These are phyloP conservation scores for Neocloeon triangulifer DNA, from an alignment of 1,140 invertebrate genomes.

Conservation along the genomic window DNA sequence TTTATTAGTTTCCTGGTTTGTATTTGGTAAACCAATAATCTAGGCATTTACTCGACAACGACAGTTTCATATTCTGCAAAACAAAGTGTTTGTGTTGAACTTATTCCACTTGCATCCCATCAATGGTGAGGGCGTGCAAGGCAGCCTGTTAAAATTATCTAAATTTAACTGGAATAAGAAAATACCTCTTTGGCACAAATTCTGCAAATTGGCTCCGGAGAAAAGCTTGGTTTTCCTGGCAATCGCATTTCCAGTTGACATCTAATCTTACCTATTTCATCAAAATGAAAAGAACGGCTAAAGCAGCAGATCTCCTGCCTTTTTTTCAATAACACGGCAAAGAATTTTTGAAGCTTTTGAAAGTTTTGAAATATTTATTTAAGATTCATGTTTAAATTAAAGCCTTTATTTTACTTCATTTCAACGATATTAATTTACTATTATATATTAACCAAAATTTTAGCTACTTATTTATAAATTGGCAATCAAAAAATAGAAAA, in stretches of 20 bases:
- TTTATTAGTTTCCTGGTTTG: no score
- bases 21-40: slow-evolving; percentile 17
- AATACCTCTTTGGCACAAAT: slow-evolving; percentile 40
- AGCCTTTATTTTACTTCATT: no score
- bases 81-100: slow-evolving; percentile 29
- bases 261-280: slow-evolving; percentile 41
- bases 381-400: no score
- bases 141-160: slow-evolving; percentile 30
- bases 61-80: slow-evolving; percentile 24
- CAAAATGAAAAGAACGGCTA: slow-evolving; percentile 48
- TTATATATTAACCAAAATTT: no score
- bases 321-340: no score
- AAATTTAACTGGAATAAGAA: no score
- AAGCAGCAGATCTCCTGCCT: slow-evolving; percentile 34
- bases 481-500: no score
- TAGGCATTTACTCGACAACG: slow-evolving; percentile 20
- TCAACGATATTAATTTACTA: no score
- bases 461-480: no score
- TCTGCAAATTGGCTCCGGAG: slow-evolving; percentile 60
- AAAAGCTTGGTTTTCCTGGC: slow-evolving; percentile 34
- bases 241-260: slow-evolving; percentile 32
- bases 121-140: slow-evolving; percentile 31
- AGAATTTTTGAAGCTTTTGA: no score
- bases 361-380: no score
- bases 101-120: slow-evolving; percentile 20